phyloP scores from a whole-genome alignment of 2,113 vertebrate species.

The Tetraodon nigroviridis region DNA sequence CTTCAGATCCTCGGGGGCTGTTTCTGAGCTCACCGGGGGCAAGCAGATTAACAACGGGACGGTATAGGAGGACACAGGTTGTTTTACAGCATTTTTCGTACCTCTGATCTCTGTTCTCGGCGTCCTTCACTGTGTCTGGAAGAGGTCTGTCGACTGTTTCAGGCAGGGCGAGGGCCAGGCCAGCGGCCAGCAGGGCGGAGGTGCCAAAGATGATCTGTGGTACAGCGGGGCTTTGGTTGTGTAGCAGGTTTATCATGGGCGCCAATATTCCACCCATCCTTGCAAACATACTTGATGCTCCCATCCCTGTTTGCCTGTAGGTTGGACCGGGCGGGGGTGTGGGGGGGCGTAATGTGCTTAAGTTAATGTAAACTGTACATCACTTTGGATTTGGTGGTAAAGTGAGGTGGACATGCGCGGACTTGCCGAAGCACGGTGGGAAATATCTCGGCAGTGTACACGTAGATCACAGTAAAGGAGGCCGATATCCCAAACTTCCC shows the following conservation, averaged over 20 bases:
- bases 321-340: not conserved
- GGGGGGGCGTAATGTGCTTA: too few species aligned
- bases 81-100: not conserved
- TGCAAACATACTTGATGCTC: slow-evolving; percentile 74
- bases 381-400: not conserved
- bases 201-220: slow-evolving; percentile 73
- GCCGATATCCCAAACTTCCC: slow-evolving; percentile 83
- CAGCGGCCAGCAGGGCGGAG: slow-evolving; percentile 69
- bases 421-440: slow-evolving; percentile 80
- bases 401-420: not conserved
- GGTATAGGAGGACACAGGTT: not conserved
- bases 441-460: slow-evolving; percentile 81
- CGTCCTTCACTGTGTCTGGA: slow-evolving; percentile 75
- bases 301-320: slow-evolving; percentile 81
- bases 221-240: slow-evolving; percentile 49
- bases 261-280: slow-evolving; percentile 76
- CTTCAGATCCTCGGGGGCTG: slow-evolving; percentile 24
- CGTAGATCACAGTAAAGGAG: slow-evolving; percentile 77
- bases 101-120: slow-evolving; percentile 67
- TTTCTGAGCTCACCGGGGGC: slow-evolving; percentile 11
- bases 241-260: slow-evolving; percentile 71
- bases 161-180: slow-evolving; percentile 69
- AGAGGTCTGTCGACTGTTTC: slow-evolving; percentile 75
- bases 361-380: not conserved
- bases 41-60: not conserved